These are phyloP conservation scores for Thunnus albacares DNA, from an alignment of 2,797 vertebrate genomes.

Conservation along the genomic window DNA sequence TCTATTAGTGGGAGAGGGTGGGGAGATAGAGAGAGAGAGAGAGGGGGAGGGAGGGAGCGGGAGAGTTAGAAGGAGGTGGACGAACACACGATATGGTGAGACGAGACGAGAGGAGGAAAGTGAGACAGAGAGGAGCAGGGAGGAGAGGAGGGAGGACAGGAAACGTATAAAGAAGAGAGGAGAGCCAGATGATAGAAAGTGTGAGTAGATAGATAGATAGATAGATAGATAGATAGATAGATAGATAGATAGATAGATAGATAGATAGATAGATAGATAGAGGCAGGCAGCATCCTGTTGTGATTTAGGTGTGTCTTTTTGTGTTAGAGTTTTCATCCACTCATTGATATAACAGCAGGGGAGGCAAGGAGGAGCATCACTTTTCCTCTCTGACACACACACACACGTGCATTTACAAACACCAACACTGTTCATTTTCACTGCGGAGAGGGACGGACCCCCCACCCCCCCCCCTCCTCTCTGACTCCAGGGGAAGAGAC, in stretches of 20 bases:
- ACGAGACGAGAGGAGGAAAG: conserved; percentile 64
- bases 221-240: conserved; percentile 17
- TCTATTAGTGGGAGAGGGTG: conserved; percentile 64
- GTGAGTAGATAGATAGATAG: conserved; percentile 12
- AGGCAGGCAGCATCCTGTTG: conserved; percentile 20
- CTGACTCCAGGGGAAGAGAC: conserved; percentile 49
- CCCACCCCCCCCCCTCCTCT: conserved; percentile 29
- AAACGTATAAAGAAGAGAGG: conserved; percentile 15
- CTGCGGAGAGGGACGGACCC: conserved; percentile 44
- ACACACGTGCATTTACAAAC: conserved; percentile 55
- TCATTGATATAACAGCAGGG: conserved; percentile 43
- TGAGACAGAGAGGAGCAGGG: conserved; percentile 49
- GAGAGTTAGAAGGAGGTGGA: conserved; percentile 67
- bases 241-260: conserved; percentile 29
- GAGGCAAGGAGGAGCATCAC: conserved; percentile 40
- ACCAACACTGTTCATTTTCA: conserved; percentile 43
- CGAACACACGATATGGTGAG: conserved; percentile 67
- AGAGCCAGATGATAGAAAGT: conserved; percentile 25
- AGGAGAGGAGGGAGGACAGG: conserved; percentile 32
- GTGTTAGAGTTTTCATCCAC: not conserved
- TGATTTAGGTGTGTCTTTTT: not conserved
- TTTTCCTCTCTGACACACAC: conserved; percentile 34
- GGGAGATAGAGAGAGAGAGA: conserved; percentile 41
- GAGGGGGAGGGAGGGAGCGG: conserved; percentile 16
- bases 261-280: conserved; percentile 28